phyloP scores from a whole-genome alignment of 92 coral and sea anemone genomes.

The Phenganax marumi region DNA sequence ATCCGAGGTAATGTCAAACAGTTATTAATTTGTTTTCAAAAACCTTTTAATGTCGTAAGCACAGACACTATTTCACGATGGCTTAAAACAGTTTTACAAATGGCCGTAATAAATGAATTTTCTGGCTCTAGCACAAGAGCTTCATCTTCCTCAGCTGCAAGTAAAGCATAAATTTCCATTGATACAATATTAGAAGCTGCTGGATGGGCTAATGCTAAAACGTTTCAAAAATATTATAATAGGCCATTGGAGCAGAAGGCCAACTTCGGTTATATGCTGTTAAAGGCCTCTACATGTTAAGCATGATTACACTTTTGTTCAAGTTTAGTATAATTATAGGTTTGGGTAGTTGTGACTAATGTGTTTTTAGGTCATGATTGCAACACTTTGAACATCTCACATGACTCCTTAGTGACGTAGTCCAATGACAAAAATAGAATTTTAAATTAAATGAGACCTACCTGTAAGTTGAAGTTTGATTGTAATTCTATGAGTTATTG shows the following conservation, averaged over 20 bases:
- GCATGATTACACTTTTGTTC: not conserved
- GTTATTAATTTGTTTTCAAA: not conserved
- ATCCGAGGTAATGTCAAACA: not conserved
- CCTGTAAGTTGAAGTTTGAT: too few species aligned
- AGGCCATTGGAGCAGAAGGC: slow-evolving; percentile 19
- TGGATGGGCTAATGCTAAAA: slow-evolving; percentile 46
- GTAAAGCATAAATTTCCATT: not conserved
- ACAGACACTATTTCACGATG: not conserved
- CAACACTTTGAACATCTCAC: too few species aligned
- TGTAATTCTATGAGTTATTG: too few species aligned
- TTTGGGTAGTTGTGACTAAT: too few species aligned
- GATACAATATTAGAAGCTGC: slow-evolving; percentile 36
- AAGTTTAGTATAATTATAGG: too few species aligned
- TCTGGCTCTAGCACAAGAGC: slow-evolving; percentile 37
- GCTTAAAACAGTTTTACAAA: slow-evolving; percentile 1
- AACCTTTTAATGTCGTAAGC: not conserved
- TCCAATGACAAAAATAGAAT: too few species aligned
- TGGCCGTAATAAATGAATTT: slow-evolving; percentile 5
- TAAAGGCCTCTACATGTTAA: too few species aligned
- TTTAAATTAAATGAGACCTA: too few species aligned
- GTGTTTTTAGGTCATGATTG: too few species aligned
- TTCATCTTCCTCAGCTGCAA: slow-evolving; percentile 21
- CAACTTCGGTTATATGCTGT: not conserved
- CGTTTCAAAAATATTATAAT: slow-evolving; percentile 29
- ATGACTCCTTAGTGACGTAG: too few species aligned